Base-by-base conservation (phyloP, 2,113 vertebrate species). In the Pollachius pollachius region DNA sequence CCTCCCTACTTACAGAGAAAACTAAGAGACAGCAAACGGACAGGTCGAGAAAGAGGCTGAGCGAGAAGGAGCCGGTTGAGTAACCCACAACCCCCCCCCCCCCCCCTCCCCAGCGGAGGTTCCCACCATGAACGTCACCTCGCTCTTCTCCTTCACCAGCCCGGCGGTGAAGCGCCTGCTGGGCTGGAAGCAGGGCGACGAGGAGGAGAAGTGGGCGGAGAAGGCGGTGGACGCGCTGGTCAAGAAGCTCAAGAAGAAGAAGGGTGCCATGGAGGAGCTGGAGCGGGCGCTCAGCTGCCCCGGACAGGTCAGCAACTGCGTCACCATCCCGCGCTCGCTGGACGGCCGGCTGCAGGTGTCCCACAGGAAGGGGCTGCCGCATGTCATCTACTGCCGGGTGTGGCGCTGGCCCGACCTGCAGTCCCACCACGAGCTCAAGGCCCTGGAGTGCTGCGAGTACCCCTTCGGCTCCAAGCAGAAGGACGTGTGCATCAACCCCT, bases 391-490 rank as follows among this genome's bases (percentile, higher is more conserved):
- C 74, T 98, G 97, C 25, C 88, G 97, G 1, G 97, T 98, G 85
- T 98, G 97, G 97, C 95, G 97, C 84, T 99, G 96, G 97, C 97
- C 97, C 0, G 97, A 99, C 85, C 94, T 99, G 61, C 96, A 99
- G 92, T 97, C 96, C 79, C 97, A 99, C 67, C 96, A 99, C 0
- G 97, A 99, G 94, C 95, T 99, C 62, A 99, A 99, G 76, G 95
- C 97, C 0, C 90, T 99, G 87, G 97, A 99, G 78, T 98, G 97
- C 89, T 99, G 97, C 0, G 96, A 99, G 92, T 98, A 94, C 81
- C 97, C 97, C 1, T 99, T 99, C 0, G 96, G 97, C 18, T 96
- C 96, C 72, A 98, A 99, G 75, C 96, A 99, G 93, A 99, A 99
- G 90, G 97, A 99, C 41, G 97, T 99, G 76, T 99, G 97, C 82